These are phyloP conservation scores for Mystacornis crossleyi DNA, from an alignment of 2,113 vertebrate genomes.

Conservation along the genomic window DNA sequence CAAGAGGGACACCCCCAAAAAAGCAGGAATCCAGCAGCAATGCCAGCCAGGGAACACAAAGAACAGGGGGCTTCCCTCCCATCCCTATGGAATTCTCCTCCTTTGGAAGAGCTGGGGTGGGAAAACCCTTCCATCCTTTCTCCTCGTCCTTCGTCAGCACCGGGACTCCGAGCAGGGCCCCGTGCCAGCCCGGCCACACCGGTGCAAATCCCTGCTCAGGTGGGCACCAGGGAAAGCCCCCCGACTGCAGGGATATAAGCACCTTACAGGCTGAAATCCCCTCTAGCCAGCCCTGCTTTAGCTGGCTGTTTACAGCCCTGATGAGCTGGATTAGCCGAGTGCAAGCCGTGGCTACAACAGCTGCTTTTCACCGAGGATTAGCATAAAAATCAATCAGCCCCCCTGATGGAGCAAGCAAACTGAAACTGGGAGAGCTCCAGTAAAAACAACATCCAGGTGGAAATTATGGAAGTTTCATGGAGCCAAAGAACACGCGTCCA, in stretches of 20 bases:
- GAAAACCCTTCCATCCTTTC: neutral
- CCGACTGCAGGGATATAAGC: neutral
- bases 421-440: neutral
- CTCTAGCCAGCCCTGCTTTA: neutral
- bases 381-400: conserved; percentile 31
- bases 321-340: neutral
- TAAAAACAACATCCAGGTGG: neutral
- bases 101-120: neutral
- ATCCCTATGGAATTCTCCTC: accelerated
- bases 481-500: neutral
- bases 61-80: accelerated
- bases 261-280: neutral
- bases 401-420: neutral
- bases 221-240: neutral
- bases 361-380: conserved; percentile 34
- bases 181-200: accelerated
- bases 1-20: accelerated
- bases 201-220: neutral
- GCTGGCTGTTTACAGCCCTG: neutral
- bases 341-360: neutral
- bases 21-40: accelerated
- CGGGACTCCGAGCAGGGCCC: accelerated
- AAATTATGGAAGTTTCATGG: neutral
- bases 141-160: accelerated
- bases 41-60: neutral